These are phyloP conservation scores for Catocala sponsa DNA, from an alignment of 2,888 invertebrate species.

Conservation along the genomic window DNA sequence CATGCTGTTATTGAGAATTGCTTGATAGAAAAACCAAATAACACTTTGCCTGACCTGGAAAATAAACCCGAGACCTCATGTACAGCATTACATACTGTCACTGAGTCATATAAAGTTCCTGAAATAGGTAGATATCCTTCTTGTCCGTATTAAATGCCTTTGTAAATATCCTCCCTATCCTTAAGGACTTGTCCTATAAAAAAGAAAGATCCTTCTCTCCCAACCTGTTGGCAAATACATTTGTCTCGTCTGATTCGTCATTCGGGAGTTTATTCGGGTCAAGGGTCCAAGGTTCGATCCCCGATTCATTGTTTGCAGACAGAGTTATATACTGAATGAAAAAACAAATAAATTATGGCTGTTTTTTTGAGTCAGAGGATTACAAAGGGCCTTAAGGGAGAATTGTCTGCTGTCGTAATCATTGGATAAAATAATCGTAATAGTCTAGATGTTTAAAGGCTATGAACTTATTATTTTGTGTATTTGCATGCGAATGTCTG, in stretches of 20 bases:
- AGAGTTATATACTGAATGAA: conserved; percentile 27
- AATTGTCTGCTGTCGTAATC: background rate
- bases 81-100: no score
- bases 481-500: no score
- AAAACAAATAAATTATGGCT: conserved; percentile 41
- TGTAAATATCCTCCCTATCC: conserved; percentile 7
- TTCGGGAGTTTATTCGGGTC: conserved; percentile 62
- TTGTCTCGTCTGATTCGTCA: conserved; percentile 49
- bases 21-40: no score
- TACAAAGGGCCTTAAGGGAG: conserved; percentile 23
- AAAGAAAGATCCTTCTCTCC: conserved; percentile 57
- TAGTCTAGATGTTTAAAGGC: background rate
- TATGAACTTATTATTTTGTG: no score
- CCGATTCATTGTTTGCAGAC: conserved; percentile 35
- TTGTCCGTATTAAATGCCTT: conserved; percentile 2
- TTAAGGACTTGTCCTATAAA: conserved; percentile 19
- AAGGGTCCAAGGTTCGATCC: conserved; percentile 36
- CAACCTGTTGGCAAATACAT: conserved; percentile 59
- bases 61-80: no score
- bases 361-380: conserved; percentile 38
- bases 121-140: background rate
- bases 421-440: background rate
- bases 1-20: no score
- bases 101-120: no score
- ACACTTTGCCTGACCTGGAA: no score